Percentiles rank a stretch among this genome's conserved stretches.
Conservation (phyloP, 2,113 vertebrate genomes). For the Scatophagus argus region DNA sequence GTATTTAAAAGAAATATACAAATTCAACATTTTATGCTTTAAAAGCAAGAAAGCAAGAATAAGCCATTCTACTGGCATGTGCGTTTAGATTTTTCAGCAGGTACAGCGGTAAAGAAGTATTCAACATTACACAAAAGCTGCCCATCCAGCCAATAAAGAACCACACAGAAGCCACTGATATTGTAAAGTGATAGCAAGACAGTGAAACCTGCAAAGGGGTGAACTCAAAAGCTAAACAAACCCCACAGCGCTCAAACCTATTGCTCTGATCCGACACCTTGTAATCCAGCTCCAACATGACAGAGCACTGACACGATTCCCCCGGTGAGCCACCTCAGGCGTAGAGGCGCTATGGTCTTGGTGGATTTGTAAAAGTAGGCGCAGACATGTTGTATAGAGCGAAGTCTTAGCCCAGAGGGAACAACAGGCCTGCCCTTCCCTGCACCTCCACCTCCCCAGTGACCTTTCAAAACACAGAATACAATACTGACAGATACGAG, state of each 20-base stretch:
- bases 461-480: constrained; percentile 81
- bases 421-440: constrained; percentile 41
- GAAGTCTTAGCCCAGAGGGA: constrained; percentile 68
- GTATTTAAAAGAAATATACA: not conserved
- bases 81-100: not conserved
- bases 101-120: constrained; percentile 25
- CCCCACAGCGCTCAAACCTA: constrained; percentile 17
- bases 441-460: constrained; percentile 77
- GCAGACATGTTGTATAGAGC: constrained; percentile 48
- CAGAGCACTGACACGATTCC: constrained; percentile 47
- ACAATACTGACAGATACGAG: constrained; percentile 69
- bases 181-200: constrained; percentile 29
- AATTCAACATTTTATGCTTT: constrained; percentile 1
- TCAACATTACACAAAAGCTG: constrained; percentile 1
- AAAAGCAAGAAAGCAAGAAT: constrained; percentile 27
- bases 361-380: constrained; percentile 71
- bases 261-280: constrained; percentile 48
- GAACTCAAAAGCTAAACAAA: constrained; percentile 41
- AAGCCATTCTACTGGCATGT: not conserved
- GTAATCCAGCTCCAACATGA: constrained; percentile 52
- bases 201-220: not conserved
- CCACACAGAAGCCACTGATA: constrained; percentile 21
- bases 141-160: constrained; percentile 22
- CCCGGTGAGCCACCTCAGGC: constrained; percentile 52
- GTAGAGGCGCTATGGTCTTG: constrained; percentile 25